Percentiles rank a stretch among this genome's conserved stretches.
These are phyloP conservation scores for Reticulitermes speratus DNA, from an alignment of 1,140 invertebrate genomes.

Conservation along the genomic window DNA sequence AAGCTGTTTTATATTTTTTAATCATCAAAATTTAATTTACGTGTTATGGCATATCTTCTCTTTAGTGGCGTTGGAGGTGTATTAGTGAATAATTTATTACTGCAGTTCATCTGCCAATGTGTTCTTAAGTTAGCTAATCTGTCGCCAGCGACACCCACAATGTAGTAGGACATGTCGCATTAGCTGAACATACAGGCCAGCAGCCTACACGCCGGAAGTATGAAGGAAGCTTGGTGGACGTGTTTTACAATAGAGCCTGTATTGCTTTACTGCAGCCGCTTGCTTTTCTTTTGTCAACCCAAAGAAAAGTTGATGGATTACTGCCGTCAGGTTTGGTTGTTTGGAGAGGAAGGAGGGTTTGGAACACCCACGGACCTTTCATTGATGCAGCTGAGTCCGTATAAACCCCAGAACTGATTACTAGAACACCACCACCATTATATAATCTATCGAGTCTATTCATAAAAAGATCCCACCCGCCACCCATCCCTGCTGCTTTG, in stretches of 20 bases:
- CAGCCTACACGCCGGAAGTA: constrained; percentile 4
- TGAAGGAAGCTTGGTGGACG: neutral
- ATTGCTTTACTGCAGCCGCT: neutral
- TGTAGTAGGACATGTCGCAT: neutral
- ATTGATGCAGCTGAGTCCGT: constrained; percentile 1
- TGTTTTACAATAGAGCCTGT: constrained; percentile 12
- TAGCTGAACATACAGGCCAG: neutral
- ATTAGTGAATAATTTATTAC: neutral
- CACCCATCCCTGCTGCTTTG: neutral
- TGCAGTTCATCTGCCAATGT: neutral
- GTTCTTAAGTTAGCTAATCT: neutral
- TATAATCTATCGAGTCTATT: constrained; percentile 3
- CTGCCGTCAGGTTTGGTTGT: neutral
- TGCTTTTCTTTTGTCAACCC: neutral
- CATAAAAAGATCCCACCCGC: neutral
- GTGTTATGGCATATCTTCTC: too few species aligned
- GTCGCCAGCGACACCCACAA: neutral
- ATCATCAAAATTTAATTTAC: too few species aligned
- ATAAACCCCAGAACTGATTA: constrained; percentile 9
- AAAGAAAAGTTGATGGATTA: constrained; percentile 16
- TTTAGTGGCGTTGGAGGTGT: neutral
- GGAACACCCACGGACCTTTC: neutral
- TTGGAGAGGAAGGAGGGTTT: too few species aligned
- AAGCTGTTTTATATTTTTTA: too few species aligned
- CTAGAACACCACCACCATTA: neutral